Conservation (phyloP, 2,113 vertebrate species). For the Collichthys lucidus region DNA sequence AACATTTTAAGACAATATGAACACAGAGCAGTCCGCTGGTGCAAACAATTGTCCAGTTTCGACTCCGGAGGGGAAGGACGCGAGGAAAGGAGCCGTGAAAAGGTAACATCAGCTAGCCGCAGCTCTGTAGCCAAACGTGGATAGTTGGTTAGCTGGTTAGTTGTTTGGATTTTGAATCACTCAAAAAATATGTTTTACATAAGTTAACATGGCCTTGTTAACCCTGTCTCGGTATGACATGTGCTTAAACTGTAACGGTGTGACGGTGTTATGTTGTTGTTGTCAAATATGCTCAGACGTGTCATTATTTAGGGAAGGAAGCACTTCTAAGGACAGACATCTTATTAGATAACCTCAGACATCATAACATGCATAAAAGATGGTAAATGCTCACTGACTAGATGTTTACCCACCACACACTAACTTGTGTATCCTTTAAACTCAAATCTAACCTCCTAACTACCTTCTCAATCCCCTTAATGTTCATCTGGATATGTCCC, state of each 20-base stretch:
- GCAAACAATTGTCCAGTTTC: slow-evolving; percentile 2
- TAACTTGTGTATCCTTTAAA: not conserved
- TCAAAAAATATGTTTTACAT: not conserved
- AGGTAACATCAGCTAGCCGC: slow-evolving; percentile 55
- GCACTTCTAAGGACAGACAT: too few species aligned
- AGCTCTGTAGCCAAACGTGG: too few species aligned
- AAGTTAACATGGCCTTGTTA: not conserved
- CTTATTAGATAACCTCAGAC: not conserved
- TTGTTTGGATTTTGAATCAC: too few species aligned
- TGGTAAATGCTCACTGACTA: not conserved
- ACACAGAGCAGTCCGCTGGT: not conserved
- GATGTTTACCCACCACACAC: not conserved
- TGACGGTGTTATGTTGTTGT: not conserved
- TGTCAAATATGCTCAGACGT: not conserved
- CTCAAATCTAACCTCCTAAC: not conserved
- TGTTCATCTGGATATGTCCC: not conserved
- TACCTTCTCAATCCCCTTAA: not conserved
- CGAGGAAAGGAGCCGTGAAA: slow-evolving; percentile 34
- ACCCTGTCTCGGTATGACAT: not conserved
- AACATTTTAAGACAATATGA: slow-evolving; percentile 46
- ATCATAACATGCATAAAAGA: too few species aligned
- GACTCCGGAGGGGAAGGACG: slow-evolving; percentile 39
- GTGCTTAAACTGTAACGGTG: not conserved
- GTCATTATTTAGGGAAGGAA: not conserved
- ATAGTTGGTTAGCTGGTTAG: slow-evolving; percentile 2